Conservation (phyloP, 2,797 vertebrate species). For the Dryobates pubescens region DNA sequence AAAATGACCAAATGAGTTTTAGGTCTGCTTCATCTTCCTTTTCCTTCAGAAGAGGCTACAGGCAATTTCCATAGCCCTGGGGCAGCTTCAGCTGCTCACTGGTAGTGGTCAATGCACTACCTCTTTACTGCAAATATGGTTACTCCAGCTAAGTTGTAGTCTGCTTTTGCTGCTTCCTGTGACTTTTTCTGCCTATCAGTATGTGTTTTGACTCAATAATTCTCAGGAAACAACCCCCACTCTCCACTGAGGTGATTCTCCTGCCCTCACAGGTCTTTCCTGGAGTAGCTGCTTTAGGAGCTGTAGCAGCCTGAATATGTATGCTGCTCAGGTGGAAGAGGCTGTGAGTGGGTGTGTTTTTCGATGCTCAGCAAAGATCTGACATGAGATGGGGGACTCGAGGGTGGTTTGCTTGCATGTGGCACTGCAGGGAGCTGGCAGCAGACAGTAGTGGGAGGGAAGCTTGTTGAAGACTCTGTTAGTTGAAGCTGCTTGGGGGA, state of each 20-base stretch:
- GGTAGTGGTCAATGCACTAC: neutral
- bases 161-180: neutral
- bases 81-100: neutral
- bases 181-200: neutral
- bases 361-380: slow-evolving; percentile 12
- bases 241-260: neutral
- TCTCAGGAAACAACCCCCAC: neutral
- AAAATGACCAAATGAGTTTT: neutral
- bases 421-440: slow-evolving; percentile 19
- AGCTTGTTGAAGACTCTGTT: neutral
- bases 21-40: neutral
- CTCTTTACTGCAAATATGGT: neutral
- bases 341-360: neutral
- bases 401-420: slow-evolving; percentile 19
- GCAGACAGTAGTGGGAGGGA: slow-evolving; percentile 6
- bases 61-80: neutral
- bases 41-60: neutral
- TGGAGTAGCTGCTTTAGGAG: neutral
- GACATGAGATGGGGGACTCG: slow-evolving; percentile 10
- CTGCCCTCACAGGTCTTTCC: neutral
- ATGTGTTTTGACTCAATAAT: neutral
- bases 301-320: neutral
- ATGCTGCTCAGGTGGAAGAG: neutral
- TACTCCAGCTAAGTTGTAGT: neutral
- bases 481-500: neutral